Base-by-base conservation (phyloP, 1,140 invertebrate species). In the Epicauta chinensis region DNA sequence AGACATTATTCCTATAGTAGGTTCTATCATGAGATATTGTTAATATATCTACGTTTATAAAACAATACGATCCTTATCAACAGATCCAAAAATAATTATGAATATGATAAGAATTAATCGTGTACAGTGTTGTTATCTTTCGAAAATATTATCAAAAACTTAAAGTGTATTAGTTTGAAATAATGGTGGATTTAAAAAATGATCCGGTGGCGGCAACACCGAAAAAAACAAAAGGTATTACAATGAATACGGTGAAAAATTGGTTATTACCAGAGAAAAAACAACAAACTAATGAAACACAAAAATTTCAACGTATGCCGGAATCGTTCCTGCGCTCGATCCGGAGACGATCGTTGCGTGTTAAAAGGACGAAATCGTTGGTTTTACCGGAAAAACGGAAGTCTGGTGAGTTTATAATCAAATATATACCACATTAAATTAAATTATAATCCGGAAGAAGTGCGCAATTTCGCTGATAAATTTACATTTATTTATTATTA, bases 361-460 rank as follows among this genome's bases (percentile, higher is more conserved):
- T 84, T 6, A 86, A 84, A 67, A 74, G 83, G 56, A 81, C 82
- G 51, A 85, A 84, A 67, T 81, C 80, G 35, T 68, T 83, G 51
- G 81, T 83, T 10, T 73, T 84, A 13, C 75, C 78, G 11, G 83
- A 85, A 68, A 85, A 85, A 72, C 70, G 83, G 64, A 86, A 86
- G 72, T 85, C 83, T 68, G 83, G 83, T 86, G 76, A 82, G 81
- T 48, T 39, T 12, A 10, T 11, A 35, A 9, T 30, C 23, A 23
- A 23, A 1, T 5, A 23, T 23, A 5, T 7, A 2, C 7, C 23
- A 23, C n/a, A 23, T 23, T 23, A 5, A 23, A 23, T 23, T 23
- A 5, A 23, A 23, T 23, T 23, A 23, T 23, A n/a, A n/a, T n/a
- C n/a, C n/a, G n/a, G n/a, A n/a, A n/a, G n/a, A n/a, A n/a, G n/a